phyloP scores from a whole-genome alignment of 2,797 vertebrate genomes.

The Yasuhikotakia modesta region DNA sequence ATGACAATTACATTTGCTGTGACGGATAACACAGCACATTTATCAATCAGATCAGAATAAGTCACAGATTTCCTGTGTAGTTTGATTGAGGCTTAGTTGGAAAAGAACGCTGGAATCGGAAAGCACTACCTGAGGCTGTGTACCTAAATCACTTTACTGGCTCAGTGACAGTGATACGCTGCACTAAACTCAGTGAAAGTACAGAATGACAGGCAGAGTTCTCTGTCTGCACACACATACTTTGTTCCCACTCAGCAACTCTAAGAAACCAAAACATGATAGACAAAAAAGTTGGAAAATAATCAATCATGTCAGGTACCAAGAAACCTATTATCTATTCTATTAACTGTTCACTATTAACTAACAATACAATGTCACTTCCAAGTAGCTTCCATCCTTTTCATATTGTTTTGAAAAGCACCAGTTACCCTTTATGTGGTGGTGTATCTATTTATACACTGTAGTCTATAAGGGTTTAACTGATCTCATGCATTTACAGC shows the following conservation, averaged over 20 bases:
- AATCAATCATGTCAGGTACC: background rate
- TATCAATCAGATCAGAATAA: background rate
- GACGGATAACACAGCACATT: background rate
- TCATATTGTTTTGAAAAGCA: too few species aligned
- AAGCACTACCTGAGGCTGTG: constrained; percentile 39
- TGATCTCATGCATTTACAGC: too few species aligned
- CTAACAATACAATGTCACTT: background rate
- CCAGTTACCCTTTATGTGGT: too few species aligned
- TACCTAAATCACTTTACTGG: constrained; percentile 28
- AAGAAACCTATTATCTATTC: too few species aligned
- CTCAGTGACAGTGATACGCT: constrained; percentile 17
- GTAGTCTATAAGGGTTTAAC: background rate
- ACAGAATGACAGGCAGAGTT: background rate
- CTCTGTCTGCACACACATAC: background rate
- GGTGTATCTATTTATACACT: background rate
- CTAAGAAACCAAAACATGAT: background rate
- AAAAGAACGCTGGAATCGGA: background rate
- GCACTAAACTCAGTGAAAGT: constrained; percentile 26
- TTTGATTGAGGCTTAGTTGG: background rate
- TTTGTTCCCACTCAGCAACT: background rate
- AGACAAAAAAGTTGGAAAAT: too few species aligned
- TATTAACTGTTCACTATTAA: too few species aligned
- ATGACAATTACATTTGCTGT: background rate
- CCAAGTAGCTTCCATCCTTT: too few species aligned
- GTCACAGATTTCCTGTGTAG: constrained; percentile 16